These are phyloP conservation scores for Microcebus griseorufus DNA, from an alignment of 2,113 vertebrate species.

Conservation along the genomic window DNA sequence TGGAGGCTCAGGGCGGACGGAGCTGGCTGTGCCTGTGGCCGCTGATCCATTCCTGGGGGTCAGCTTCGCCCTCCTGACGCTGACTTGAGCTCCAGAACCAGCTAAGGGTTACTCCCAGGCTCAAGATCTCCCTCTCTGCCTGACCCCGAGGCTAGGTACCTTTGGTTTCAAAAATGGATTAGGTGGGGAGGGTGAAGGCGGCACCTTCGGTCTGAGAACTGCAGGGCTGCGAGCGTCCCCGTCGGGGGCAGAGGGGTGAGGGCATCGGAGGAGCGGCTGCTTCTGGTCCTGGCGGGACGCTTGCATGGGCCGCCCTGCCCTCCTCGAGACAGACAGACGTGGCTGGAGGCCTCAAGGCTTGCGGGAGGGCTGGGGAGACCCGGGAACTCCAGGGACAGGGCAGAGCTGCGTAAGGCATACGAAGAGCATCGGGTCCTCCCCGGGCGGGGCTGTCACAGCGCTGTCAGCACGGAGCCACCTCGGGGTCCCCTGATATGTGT, in stretches of 20 bases:
- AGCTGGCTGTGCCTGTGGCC: conserved; percentile 6
- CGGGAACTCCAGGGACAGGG: conserved; percentile 72
- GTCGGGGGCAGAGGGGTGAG: neutral
- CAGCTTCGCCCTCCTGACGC: conserved; percentile 45
- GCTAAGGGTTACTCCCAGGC: conserved; percentile 9
- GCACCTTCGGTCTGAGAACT: conserved; percentile 38
- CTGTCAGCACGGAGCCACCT: neutral
- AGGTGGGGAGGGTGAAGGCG: conserved; percentile 73
- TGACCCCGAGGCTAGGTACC: conserved; percentile 73
- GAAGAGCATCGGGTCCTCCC: conserved; percentile 71
- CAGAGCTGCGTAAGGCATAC: conserved; percentile 86
- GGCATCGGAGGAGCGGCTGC: neutral
- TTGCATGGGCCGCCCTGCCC: conserved; percentile 53
- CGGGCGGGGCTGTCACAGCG: neutral
- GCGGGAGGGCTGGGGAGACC: conserved; percentile 17
- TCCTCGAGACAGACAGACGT: conserved; percentile 50
- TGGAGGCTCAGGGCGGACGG: conserved; percentile 43
- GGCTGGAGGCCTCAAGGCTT: conserved; percentile 67
- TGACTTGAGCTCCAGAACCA: neutral
- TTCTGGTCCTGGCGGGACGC: conserved; percentile 61
- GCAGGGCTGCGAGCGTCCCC: conserved; percentile 47
- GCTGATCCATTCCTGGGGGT: neutral
- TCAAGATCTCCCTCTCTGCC: neutral
- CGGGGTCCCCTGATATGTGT: neutral
- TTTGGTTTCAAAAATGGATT: conserved; percentile 86